These are phyloP conservation scores for Drosophila navojoa DNA, from an alignment of 1,140 invertebrate genomes.

Conservation along the genomic window DNA sequence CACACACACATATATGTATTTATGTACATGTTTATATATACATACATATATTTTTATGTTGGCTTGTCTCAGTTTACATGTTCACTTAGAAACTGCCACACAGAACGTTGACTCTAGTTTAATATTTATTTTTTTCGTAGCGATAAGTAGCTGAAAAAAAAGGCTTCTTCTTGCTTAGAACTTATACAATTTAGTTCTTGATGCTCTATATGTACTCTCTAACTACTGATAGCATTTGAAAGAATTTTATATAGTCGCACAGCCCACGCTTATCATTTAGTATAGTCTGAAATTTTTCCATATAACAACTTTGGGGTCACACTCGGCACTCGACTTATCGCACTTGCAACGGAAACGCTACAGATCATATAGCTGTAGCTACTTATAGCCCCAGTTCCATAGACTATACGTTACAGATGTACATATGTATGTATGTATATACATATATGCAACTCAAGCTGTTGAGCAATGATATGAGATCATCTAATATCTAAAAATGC, in stretches of 20 bases:
- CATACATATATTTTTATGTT: conserved; percentile 29
- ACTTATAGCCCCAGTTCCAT: conserved; percentile 1
- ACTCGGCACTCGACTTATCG: conserved; percentile 47
- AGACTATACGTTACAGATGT: background rate
- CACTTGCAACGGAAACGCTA: conserved; percentile 66
- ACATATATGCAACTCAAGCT: background rate
- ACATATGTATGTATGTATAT: background rate
- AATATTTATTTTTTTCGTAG: conserved; percentile 35
- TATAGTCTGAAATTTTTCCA: conserved; percentile 33
- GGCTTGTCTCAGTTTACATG: conserved; percentile 62
- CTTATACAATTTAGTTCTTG: conserved; percentile 18
- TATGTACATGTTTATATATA: conserved; percentile 26
- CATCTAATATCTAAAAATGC: conserved; percentile 28
- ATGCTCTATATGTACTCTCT: conserved; percentile 11
- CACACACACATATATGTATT: background rate
- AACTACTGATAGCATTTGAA: conserved; percentile 22
- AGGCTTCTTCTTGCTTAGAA: conserved; percentile 35
- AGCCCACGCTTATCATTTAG: conserved; percentile 46
- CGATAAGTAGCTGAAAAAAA: conserved; percentile 42
- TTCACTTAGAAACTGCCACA: conserved; percentile 64
- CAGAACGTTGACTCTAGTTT: conserved; percentile 70
- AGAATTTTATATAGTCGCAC: conserved; percentile 36
- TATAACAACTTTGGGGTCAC: conserved; percentile 55
- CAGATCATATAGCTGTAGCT: conserved; percentile 21
- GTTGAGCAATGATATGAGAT: conserved; percentile 40